Evolutionary conservation across 92 coral and sea anemone genomes (phyloP), one percentile per base, ranked within the genome.

Genomic region (Siderastrea radians): DNA sequence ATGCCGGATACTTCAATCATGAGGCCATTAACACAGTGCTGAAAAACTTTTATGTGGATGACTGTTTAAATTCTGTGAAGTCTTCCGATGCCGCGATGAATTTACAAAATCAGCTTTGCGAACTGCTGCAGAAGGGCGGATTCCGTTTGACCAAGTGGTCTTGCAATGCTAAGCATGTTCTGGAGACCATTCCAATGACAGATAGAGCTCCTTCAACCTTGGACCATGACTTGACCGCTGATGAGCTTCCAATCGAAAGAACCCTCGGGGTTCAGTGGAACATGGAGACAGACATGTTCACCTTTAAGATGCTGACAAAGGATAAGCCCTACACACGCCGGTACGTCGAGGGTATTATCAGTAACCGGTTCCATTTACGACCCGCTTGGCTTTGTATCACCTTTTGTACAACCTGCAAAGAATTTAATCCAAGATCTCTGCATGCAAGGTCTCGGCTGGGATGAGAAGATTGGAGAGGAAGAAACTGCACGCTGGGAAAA

Each of bases 11-110:
- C 17, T 63, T 66, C 71, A 2, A 47, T 67, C 65, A 38, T 57
- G 66, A 75, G 38, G 53, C 15, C 2, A 57, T 75, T 1, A 13
- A 55, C 9, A 75, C 80, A 26, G 67, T 55, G n/a, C 15, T 26
- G 19, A 57, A 38, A 67, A 75, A 75, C 67, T 75, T 75, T 57
- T 75, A 57, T 3, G 80, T 75, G 14, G 80, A 75, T 26, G 80
- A 57, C 60, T 75, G 80, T 43, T 8, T 75, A 67, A 57, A 75
- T 26, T 75, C 80, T 3, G 80, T 75, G 79, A 10, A 52, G 53
- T 74, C 50, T 16, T 51, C 61, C 16, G 46, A 53, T 16, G 6
- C 11, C 1, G 79, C 79, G 1, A 50, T 8, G n/a, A 2, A 53
- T 13, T 53, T 74, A 14, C 17, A 48, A 26, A 15, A 53, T 6